These are phyloP conservation scores for Branchellion lobata DNA, from an alignment of 2,888 invertebrate genomes.

Conservation along the genomic window DNA sequence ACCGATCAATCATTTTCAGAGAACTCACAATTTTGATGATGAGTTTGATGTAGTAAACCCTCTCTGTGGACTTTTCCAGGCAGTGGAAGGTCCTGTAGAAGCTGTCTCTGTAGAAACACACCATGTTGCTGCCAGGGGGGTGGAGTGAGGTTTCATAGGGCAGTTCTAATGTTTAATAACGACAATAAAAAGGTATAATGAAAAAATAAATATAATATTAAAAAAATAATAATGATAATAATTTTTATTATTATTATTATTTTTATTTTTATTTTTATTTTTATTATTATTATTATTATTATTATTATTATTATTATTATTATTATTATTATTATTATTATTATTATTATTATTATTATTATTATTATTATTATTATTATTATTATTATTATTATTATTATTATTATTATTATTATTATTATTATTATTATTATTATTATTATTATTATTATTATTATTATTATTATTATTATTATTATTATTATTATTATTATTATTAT, in stretches of 20 bases:
- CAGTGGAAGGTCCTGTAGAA: constrained; percentile 39
- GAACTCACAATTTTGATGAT: constrained; percentile 32
- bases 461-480: too few relatives aligned
- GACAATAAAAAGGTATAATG: not conserved
- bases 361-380: too few relatives aligned
- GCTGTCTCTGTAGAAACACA: constrained; percentile 37
- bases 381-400: too few relatives aligned
- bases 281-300: not conserved
- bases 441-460: too few relatives aligned
- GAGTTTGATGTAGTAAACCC: constrained; percentile 35
- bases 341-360: not conserved
- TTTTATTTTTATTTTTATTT: not conserved
- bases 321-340: not conserved
- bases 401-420: too few relatives aligned
- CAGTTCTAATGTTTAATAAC: not conserved
- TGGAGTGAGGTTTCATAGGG: not conserved
- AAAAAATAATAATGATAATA: not conserved
- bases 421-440: too few relatives aligned
- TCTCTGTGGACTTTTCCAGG: constrained; percentile 40
- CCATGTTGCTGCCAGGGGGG: constrained; percentile 15
- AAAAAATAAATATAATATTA: constrained; percentile 1
- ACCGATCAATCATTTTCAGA: too few relatives aligned
- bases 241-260: not conserved
- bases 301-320: not conserved
- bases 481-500: too few relatives aligned